Evolutionary conservation across 2,888 invertebrate species (phyloP).

Genomic region (Fissipunctia ypsillon): DNA sequence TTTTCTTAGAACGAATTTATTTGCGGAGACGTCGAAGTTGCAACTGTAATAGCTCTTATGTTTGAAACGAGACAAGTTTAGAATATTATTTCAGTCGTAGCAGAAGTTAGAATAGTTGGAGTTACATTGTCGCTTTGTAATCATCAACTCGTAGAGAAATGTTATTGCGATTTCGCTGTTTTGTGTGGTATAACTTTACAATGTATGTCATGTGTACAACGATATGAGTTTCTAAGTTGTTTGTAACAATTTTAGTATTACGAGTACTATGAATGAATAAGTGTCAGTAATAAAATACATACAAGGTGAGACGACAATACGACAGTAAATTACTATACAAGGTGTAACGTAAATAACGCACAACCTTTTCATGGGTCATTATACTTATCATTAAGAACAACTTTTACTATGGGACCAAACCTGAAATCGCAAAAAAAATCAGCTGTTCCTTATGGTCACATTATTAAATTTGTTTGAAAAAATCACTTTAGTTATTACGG

Average conservation of each 20-base stretch:
- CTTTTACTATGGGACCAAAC: too few species aligned
- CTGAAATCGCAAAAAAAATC: too few species aligned
- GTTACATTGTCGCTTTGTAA: slow-evolving; percentile 49
- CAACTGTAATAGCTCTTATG: slow-evolving; percentile 34
- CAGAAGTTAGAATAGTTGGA: slow-evolving; percentile 51
- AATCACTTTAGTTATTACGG: too few species aligned
- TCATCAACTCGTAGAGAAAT: slow-evolving; percentile 42
- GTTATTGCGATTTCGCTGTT: slow-evolving; percentile 47
- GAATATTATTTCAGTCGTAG: slow-evolving; percentile 50
- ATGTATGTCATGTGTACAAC: slow-evolving; percentile 22
- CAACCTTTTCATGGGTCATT: too few species aligned
- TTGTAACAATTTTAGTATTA: slow-evolving; percentile 6
- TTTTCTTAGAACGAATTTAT: slow-evolving; percentile 58
- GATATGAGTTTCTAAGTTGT: not conserved
- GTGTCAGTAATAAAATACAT: too few species aligned
- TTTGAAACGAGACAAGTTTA: slow-evolving; percentile 50
- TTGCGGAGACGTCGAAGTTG: slow-evolving; percentile 35
- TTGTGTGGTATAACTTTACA: slow-evolving; percentile 18
- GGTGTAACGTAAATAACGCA: too few species aligned
- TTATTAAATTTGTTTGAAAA: too few species aligned
- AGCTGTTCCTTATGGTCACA: too few species aligned
- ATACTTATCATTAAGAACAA: too few species aligned
- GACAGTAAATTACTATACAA: too few species aligned
- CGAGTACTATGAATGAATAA: not conserved
- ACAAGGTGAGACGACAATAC: too few species aligned